Percentiles rank a stretch among this genome's conserved stretches.
Evolutionary conservation across 2,888 invertebrate species (phyloP).

Genomic region (Agonopterix arenella): DNA sequence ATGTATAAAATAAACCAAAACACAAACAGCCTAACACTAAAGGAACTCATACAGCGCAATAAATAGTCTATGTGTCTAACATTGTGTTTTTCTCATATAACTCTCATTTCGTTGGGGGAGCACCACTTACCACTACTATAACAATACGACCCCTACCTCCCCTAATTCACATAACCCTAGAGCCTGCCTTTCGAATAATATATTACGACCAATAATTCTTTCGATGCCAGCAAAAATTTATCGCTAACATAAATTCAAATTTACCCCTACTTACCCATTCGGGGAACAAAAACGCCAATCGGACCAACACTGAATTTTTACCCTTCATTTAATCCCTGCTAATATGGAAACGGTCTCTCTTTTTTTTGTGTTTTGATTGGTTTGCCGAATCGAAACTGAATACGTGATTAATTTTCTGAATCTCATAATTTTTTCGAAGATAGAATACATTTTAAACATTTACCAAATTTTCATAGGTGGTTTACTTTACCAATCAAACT

Average conservation of each 20-base stretch:
- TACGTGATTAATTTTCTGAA: too few relatives aligned
- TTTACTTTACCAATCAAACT: too few relatives aligned
- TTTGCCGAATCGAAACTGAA: too few relatives aligned
- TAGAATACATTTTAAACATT: too few relatives aligned
- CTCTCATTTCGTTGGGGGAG: too few relatives aligned
- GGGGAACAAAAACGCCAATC: not conserved
- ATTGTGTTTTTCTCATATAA: too few relatives aligned
- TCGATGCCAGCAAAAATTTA: constrained; percentile 7
- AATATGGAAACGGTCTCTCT: not conserved
- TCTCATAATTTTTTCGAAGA: too few relatives aligned
- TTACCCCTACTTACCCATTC: constrained; percentile 1
- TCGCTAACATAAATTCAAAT: constrained; percentile 9
- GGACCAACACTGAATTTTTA: constrained; percentile 1
- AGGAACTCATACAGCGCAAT: too few relatives aligned
- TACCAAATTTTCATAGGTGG: too few relatives aligned
- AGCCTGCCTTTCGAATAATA: not conserved
- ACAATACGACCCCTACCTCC: constrained; percentile 1
- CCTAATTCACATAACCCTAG: not conserved
- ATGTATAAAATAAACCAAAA: too few relatives aligned
- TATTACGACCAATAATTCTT: constrained; percentile 8
- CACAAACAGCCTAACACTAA: too few relatives aligned
- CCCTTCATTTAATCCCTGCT: constrained; percentile 1
- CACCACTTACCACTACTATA: not conserved
- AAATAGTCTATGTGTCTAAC: too few relatives aligned
- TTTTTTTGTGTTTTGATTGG: not conserved